Percentiles rank a stretch among this genome's conserved stretches.
These are phyloP conservation scores for Nephrotoma appendiculata DNA, from an alignment of 2,888 invertebrate genomes.

Conservation along the genomic window DNA sequence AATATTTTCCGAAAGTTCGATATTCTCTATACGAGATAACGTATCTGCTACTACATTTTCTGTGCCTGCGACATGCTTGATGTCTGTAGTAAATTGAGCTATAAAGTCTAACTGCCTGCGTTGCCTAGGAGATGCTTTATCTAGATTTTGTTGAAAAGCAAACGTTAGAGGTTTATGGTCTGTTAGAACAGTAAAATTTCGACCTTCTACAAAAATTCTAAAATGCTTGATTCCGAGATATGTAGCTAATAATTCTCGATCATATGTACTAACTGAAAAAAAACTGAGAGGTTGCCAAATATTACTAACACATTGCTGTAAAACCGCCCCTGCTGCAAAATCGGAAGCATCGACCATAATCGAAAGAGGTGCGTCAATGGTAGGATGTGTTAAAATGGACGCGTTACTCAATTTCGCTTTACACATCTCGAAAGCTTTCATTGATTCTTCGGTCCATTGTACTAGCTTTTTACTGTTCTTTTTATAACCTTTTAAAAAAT, in stretches of 20 bases:
- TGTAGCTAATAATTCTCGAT: constrained; percentile 19
- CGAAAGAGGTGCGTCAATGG: background rate
- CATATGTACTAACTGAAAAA: constrained; percentile 20
- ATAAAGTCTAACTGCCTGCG: background rate
- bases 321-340: constrained; percentile 19
- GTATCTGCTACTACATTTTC: background rate
- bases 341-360: constrained; percentile 20
- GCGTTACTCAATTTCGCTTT: background rate
- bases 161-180: constrained; percentile 11
- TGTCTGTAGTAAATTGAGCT: constrained; percentile 8
- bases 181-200: background rate
- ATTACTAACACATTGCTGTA: too few species aligned
- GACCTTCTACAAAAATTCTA: too few species aligned
- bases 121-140: too few species aligned
- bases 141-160: constrained; percentile 15
- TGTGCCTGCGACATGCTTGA: background rate
- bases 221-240: too few species aligned
- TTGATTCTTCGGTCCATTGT: background rate
- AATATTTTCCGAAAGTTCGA: background rate
- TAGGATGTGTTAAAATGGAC: background rate
- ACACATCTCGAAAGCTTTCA: background rate
- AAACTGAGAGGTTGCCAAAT: too few species aligned
- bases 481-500: background rate
- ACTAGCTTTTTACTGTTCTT: background rate
- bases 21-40: background rate